Conservation (phyloP, 2,888 invertebrate genomes). For the Diabrotica balteata region DNA sequence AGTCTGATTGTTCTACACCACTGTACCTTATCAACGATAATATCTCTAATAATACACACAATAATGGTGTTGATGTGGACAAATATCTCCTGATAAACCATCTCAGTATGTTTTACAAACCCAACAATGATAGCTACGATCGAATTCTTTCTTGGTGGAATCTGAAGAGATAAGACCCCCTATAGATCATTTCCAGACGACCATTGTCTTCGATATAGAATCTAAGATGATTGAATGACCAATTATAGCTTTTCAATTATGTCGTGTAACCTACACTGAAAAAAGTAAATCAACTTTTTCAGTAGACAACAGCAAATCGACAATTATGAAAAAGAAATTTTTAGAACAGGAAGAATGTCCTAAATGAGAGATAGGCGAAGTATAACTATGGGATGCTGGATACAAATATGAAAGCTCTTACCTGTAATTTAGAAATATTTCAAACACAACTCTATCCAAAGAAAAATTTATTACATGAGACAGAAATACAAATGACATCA, state of each 20-base stretch:
- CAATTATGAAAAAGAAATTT: too few relatives aligned
- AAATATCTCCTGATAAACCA: constrained; percentile 23
- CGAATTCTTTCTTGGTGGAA: constrained; percentile 15
- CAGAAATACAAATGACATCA: too few relatives aligned
- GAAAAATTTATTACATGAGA: too few relatives aligned
- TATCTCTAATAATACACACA: not conserved
- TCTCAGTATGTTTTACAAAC: constrained; percentile 4
- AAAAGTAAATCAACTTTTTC: not conserved
- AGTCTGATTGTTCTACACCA: not conserved
- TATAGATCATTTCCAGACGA: constrained; percentile 5
- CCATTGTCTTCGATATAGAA: constrained; percentile 20
- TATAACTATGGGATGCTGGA: too few relatives aligned
- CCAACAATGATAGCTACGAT: constrained; percentile 12
- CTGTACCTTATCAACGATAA: constrained; percentile 2
- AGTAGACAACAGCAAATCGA: too few relatives aligned
- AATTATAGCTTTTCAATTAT: constrained; percentile 18
- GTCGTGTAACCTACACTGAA: not conserved
- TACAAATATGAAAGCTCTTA: too few relatives aligned
- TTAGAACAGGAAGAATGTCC: too few relatives aligned
- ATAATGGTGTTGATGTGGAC: constrained; percentile 25
- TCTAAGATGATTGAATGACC: constrained; percentile 16
- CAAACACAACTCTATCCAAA: too few relatives aligned
- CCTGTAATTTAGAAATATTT: too few relatives aligned
- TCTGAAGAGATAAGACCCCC: constrained; percentile 16
- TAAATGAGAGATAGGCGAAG: too few relatives aligned